Conservation (phyloP, 2,797 vertebrate species). For the Cossypha heuglini region DNA sequence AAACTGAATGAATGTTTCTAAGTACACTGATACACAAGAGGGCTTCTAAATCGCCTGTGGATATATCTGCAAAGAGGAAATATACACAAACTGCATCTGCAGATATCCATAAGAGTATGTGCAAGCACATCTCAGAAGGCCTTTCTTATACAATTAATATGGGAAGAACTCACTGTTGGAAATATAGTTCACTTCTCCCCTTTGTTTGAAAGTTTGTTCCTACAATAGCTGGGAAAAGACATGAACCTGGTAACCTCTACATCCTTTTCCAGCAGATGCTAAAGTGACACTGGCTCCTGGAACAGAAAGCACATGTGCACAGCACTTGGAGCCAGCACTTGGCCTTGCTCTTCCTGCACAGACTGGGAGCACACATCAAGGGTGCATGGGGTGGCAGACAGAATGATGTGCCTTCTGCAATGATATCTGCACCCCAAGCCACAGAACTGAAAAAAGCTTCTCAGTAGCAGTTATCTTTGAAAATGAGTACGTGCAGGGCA, state of each 20-base stretch:
- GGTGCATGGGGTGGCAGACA: background rate
- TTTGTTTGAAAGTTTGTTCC: conserved; percentile 8
- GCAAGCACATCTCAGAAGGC: background rate
- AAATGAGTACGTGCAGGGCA: background rate
- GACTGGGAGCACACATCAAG: background rate
- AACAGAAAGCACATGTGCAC: background rate
- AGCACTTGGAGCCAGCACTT: background rate
- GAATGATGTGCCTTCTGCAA: background rate
- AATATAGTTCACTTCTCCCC: background rate
- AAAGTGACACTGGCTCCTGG: background rate
- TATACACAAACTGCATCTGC: background rate
- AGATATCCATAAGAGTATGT: background rate
- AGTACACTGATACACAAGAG: background rate
- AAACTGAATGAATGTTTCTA: background rate
- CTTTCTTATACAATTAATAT: background rate
- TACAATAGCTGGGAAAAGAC: background rate
- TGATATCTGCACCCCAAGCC: background rate
- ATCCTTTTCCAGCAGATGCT: background rate
- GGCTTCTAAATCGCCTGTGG: background rate
- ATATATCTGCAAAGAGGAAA: background rate
- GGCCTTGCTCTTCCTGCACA: background rate
- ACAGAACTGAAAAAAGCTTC: background rate
- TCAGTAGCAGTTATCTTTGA: conserved; percentile 10
- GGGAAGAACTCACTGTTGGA: background rate
- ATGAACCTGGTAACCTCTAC: background rate